Base-by-base conservation (phyloP, 2,888 invertebrate genomes). In the Chironomus riparius region DNA sequence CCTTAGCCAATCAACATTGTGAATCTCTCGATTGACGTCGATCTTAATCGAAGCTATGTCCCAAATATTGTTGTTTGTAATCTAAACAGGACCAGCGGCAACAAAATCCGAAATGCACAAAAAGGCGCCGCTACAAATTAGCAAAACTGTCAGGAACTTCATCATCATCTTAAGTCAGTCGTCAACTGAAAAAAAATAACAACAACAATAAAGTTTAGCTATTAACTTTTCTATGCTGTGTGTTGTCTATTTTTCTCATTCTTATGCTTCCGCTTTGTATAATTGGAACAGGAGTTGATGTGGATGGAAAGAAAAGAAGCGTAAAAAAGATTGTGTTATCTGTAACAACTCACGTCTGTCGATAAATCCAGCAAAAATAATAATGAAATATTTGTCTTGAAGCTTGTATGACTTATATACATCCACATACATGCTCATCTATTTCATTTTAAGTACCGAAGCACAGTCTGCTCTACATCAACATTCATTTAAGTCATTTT, bases 261-360 rank as follows among this genome's bases (percentile, higher is more conserved):
- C 24, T 24, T 7, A 4, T n/a, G 10, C 65, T 65, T 65, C 65
- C 65, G 65, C 22, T 65, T 24, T 65, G 65, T 65, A 56, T 56
- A 56, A 18, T 18, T 18, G 56, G 15, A 56, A 56, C n/a, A 56
- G 18, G 7, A n/a, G n/a, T 15, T n/a, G 15, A 18, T 7, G 4
- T 56, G 15, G 56, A 56, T 15, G 56, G n/a, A 7, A 5, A 15
- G 65, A 24, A 22, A 18, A 5, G 13, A 65, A 13, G 24, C 65
- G 21, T 21, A 65, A 4, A 24, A 24, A n/a, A n/a, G n/a, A 24
- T 13, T 22, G 7, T 65, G 65, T 22, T 24, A 72, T 72, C 72
- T 72, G 72, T 61, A 72, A 62, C 72, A 72, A 72, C 72, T 72
- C 72, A 72, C 72, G 72, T 72, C 61, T 72, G 72, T 72, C 72